phyloP scores from a whole-genome alignment of 2,888 invertebrate species.

The Zaprionus bogoriensis region DNA sequence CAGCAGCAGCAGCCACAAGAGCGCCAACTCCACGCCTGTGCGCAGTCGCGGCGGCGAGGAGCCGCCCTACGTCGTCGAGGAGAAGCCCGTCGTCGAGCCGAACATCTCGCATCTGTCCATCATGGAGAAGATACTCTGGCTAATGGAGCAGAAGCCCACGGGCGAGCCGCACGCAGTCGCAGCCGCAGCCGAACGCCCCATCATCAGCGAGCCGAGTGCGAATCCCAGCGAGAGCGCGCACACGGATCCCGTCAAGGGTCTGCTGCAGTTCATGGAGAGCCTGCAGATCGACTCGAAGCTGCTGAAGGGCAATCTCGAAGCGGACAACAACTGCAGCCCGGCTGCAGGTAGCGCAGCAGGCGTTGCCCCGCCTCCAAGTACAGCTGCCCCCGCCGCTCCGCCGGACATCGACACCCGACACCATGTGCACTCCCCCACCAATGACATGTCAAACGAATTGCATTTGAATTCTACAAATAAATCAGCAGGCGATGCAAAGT shows the following conservation, averaged over 20 bases:
- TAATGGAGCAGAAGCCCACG: constrained; percentile 12
- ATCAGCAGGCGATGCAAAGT: constrained; percentile 45
- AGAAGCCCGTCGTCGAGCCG: background rate
- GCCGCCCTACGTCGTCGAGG: background rate
- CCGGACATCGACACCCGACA: constrained; percentile 5
- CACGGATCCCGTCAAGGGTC: constrained; percentile 2
- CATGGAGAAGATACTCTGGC: constrained; percentile 24
- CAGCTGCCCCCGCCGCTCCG: background rate
- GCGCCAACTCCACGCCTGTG: constrained; percentile 16
- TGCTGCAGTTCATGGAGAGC: constrained; percentile 19
- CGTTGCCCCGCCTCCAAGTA: background rate
- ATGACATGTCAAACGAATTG: constrained; percentile 37
- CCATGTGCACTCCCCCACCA: background rate
- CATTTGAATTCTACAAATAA: constrained; percentile 46
- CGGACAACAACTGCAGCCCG: background rate
- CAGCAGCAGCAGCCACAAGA: constrained; percentile 26
- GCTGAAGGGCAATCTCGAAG: background rate
- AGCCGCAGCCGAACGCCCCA: background rate
- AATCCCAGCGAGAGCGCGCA: background rate
- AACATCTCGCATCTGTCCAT: background rate
- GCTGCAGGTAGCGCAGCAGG: background rate
- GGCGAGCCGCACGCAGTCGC: too few species aligned
- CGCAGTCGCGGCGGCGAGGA: constrained; percentile 31
- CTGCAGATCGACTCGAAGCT: constrained; percentile 5
- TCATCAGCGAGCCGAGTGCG: background rate